Percentiles rank a stretch among this genome's conserved stretches.
Evolutionary conservation across 2,888 invertebrate genomes (phyloP).

Genomic region (Dendrolimus pini): DNA sequence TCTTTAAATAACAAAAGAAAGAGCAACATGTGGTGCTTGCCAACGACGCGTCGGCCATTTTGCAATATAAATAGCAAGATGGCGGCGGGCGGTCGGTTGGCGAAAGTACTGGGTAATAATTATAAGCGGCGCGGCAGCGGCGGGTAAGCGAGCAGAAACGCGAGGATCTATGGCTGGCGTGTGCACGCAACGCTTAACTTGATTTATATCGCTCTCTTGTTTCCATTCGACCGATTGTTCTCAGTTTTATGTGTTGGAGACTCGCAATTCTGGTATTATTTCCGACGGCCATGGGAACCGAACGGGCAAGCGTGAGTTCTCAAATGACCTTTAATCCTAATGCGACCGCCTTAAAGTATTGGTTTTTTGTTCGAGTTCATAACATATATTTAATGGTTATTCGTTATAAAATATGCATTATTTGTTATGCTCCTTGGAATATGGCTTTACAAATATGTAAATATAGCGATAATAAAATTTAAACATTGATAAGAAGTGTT

Average conservation of each 20-base stretch:
- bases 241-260: constrained; percentile 55
- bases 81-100: constrained; percentile 64
- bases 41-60: constrained; percentile 53
- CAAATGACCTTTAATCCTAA: constrained; percentile 48
- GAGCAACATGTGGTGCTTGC: constrained; percentile 56
- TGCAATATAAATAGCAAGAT: constrained; percentile 73
- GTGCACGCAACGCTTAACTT: constrained; percentile 69
- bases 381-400: constrained; percentile 12
- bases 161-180: constrained; percentile 63
- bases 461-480: too few relatives aligned
- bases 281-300: constrained; percentile 58
- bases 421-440: too few relatives aligned
- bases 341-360: constrained; percentile 25
- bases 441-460: too few relatives aligned
- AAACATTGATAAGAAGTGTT: too few relatives aligned
- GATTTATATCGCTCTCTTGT: constrained; percentile 72
- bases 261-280: constrained; percentile 62
- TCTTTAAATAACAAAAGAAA: constrained; percentile 55
- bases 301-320: constrained; percentile 33
- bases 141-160: constrained; percentile 57
- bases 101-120: constrained; percentile 74
- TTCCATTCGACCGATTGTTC: constrained; percentile 68
- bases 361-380: constrained; percentile 40
- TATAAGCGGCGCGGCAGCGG: constrained; percentile 56
- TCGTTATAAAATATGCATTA: background rate